phyloP scores from a whole-genome alignment of 2,888 invertebrate genomes.

The Entomobrya proxima region DNA sequence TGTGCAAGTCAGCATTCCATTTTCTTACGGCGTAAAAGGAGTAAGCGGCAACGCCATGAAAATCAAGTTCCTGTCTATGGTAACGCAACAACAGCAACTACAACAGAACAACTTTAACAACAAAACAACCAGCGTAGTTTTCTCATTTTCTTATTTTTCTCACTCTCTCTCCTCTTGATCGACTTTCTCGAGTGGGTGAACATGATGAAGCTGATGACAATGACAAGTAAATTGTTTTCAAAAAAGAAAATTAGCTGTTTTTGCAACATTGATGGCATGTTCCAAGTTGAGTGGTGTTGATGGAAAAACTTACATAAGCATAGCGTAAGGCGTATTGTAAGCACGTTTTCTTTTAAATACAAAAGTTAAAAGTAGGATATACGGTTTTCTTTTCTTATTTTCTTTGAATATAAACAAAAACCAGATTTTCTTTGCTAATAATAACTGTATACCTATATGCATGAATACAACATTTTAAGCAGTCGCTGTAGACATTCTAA shows the following conservation, averaged over 20 bases:
- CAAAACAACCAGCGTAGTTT: slow-evolving; percentile 33
- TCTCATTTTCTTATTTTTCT: slow-evolving; percentile 32
- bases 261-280: neutral
- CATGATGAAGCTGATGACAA: slow-evolving; percentile 46
- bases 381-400: no score
- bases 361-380: no score
- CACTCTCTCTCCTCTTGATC: no score
- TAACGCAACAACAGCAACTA: slow-evolving; percentile 28
- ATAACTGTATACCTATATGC: no score
- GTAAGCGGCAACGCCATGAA: neutral
- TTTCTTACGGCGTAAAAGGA: neutral
- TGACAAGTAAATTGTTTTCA: slow-evolving; percentile 61
- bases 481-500: no score
- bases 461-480: no score
- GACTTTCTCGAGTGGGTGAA: slow-evolving; percentile 1
- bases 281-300: neutral
- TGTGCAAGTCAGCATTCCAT: slow-evolving; percentile 37
- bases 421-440: no score
- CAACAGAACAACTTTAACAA: neutral
- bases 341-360: no score
- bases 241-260: slow-evolving; percentile 51
- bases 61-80: neutral
- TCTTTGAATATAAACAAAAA: no score
- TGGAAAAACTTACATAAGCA: no score
- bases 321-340: no score